Evolutionary conservation across 2,113 vertebrate species (phyloP), one percentile per base, ranked within the genome.

Genomic region (Dendropsophus ebraccatus): DNA sequence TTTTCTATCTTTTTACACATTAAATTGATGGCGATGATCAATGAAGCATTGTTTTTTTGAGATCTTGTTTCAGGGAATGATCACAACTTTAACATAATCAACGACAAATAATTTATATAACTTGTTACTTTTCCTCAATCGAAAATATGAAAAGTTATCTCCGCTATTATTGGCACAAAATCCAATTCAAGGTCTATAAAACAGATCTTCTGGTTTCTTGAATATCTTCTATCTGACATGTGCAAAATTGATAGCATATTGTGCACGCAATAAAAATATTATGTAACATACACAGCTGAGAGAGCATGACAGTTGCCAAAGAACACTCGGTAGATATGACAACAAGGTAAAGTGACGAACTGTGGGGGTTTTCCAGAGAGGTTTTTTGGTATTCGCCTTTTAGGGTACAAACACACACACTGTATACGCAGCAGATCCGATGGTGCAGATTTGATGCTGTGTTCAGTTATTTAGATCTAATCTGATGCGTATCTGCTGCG

Each of bases 221-320:
- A 45, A 73, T 73, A 73, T n/a, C 3, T n/a, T 16, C 5, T 49
- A 16, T 25, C 41, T 75, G 72, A 75, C 23, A 69, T 69, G 41
- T 49, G 47, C 13, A 76, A 76, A 50, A 76, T 76, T 25, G 47
- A 76, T 30, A 76, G 49, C 49, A 76, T 76, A 76, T 50, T 52
- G 73, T 50, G 73, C n/a, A 30, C n/a, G 25, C 73, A 14, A 50
- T 76, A 49, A 76, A 65, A 49, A 76, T 76, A 76, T 49, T 76
- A 30, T 30, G 25, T 10, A 76, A 76, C 45, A 28, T 16, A 30
- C 41, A 76, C 47, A 76, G 49, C 45, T 28, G 73, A 30, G 45
- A 76, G 47, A 28, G 16, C 30, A 30, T 50, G n/a, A 76, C 45
- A 76, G 70, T 37, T 73, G 23, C 70, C 32, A 69, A 35, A 35